A percentile compares a stretch with the other conserved stretches of the same genome.
These are phyloP conservation scores for Paralinhomoeus sp. DNA, from an alignment of 2,888 invertebrate species.

Conservation along the genomic window DNA sequence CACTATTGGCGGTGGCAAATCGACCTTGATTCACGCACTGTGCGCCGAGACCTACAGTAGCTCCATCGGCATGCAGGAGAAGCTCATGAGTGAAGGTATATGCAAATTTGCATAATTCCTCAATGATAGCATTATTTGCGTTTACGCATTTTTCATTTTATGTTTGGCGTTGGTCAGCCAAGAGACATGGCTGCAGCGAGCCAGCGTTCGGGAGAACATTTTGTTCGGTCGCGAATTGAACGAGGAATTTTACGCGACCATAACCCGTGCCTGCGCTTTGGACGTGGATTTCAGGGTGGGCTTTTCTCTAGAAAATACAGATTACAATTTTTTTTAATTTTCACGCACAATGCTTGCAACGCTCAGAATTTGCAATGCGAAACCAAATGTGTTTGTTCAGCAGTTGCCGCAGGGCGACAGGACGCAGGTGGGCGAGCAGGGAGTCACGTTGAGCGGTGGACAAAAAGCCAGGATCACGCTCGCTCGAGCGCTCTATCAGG, in stretches of 20 bases:
- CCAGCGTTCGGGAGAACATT: slow-evolving; percentile 72
- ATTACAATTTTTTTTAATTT: no score
- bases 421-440: slow-evolving; percentile 62
- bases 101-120: no score
- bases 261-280: slow-evolving; percentile 62
- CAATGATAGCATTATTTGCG: no score
- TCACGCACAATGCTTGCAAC: no score
- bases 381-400: slow-evolving; percentile 12
- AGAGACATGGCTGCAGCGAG: background rate
- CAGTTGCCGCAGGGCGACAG: slow-evolving; percentile 42
- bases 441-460: slow-evolving; percentile 72
- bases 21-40: slow-evolving; percentile 56
- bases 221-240: slow-evolving; percentile 66
- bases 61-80: no score
- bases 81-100: no score
- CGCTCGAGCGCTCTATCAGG: slow-evolving; percentile 50
- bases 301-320: no score
- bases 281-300: slow-evolving; percentile 39
- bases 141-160: no score
- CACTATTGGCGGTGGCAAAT: slow-evolving; percentile 70
- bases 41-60: no score
- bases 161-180: no score
- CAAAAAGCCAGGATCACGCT: slow-evolving; percentile 53
- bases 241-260: slow-evolving; percentile 46
- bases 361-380: background rate